phyloP scores from a whole-genome alignment of 2,113 vertebrate genomes.

The Tupaia tana region DNA sequence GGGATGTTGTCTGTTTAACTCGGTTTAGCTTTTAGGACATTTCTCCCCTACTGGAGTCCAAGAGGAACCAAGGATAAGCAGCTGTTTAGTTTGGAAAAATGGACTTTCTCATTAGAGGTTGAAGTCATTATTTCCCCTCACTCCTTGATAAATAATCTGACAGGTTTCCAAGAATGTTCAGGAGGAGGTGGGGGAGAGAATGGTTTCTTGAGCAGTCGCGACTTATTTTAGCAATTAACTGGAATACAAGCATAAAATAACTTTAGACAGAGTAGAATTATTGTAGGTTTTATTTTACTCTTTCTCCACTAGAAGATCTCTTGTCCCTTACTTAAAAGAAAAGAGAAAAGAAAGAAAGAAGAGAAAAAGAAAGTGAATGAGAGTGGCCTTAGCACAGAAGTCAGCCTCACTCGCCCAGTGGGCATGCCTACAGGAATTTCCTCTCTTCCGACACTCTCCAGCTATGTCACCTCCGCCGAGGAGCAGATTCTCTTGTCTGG shows the following conservation, averaged over 20 bases:
- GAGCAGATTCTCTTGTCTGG: neutral
- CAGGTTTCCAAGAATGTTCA: conserved; percentile 38
- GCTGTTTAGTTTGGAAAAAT: conserved; percentile 53
- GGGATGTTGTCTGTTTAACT: conserved; percentile 52
- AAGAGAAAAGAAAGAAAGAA: neutral
- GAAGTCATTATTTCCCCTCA: conserved; percentile 39
- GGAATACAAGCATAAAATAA: conserved; percentile 41
- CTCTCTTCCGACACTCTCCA: neutral
- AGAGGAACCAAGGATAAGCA: conserved; percentile 36
- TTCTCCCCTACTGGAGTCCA: conserved; percentile 37
- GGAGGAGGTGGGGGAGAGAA: neutral
- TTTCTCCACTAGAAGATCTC: neutral
- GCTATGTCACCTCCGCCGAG: neutral
- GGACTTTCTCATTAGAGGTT: conserved; percentile 15
- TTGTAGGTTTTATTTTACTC: conserved; percentile 38
- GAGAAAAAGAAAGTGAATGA: neutral
- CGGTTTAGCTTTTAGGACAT: conserved; percentile 51
- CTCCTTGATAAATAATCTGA: conserved; percentile 56
- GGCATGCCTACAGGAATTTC: conserved; percentile 28
- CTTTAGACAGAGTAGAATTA: conserved; percentile 39
- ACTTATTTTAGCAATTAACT: conserved; percentile 47
- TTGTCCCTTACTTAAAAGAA: neutral
- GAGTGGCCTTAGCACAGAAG: neutral
- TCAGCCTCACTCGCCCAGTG: neutral
- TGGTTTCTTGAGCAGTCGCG: conserved; percentile 28